Evolutionary conservation across 2,888 invertebrate genomes (phyloP).

Genomic region (Ceraclea dissimilis): DNA sequence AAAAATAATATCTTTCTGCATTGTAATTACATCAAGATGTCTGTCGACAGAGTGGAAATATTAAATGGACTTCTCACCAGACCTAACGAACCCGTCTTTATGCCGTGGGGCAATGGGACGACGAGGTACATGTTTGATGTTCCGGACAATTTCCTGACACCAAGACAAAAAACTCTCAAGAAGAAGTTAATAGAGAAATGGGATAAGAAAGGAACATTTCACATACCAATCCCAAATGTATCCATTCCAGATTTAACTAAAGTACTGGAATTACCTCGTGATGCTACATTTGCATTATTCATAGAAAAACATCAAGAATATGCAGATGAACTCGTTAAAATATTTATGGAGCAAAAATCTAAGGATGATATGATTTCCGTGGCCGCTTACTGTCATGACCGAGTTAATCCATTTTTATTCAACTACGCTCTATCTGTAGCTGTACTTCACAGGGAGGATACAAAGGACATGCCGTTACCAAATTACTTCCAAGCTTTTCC

Average conservation of each 20-base stretch:
- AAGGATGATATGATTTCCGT: constrained; percentile 54
- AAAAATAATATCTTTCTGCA: no score
- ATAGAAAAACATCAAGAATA: not conserved
- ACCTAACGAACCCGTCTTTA: no score
- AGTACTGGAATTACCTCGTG: no score
- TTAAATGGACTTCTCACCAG: constrained; percentile 53
- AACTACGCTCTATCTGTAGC: no score
- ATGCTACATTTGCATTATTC: constrained; percentile 1
- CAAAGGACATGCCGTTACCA: not conserved
- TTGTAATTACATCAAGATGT: no score
- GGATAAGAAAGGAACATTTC: constrained; percentile 34
- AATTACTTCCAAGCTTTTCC: not conserved
- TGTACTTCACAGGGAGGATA: constrained; percentile 44
- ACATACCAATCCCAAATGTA: constrained; percentile 39
- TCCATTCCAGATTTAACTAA: constrained; percentile 19
- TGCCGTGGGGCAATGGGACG: no score
- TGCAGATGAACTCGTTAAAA: not conserved
- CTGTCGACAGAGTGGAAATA: no score
- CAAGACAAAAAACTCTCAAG: not conserved
- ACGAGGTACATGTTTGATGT: no score
- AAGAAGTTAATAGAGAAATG: constrained; percentile 28
- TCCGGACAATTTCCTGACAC: not conserved
- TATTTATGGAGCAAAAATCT: not conserved
- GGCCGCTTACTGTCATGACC: no score
- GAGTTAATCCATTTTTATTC: no score